Evolutionary conservation across 2,888 invertebrate species (phyloP).

Genomic region (Macropis europaea): DNA sequence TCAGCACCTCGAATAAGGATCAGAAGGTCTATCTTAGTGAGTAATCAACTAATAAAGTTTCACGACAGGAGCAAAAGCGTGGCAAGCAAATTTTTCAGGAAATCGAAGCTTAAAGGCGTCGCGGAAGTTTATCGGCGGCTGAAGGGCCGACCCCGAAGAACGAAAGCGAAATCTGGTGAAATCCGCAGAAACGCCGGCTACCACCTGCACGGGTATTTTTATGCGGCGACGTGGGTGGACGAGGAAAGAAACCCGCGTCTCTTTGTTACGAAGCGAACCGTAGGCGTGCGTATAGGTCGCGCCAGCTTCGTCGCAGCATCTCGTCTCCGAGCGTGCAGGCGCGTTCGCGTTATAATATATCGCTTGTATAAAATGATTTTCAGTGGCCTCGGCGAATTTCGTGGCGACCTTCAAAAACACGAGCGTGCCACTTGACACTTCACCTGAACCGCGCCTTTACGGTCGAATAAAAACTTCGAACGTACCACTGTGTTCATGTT

Average conservation of each 20-base stretch:
- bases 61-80: neutral
- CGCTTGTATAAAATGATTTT: conserved; percentile 38
- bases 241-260: conserved; percentile 61
- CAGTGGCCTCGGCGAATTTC: conserved; percentile 25
- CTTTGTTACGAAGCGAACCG: conserved; percentile 62
- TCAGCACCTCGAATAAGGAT: too few relatives aligned
- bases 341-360: conserved; percentile 40
- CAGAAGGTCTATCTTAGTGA: too few relatives aligned
- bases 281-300: conserved; percentile 53
- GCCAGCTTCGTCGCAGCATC: conserved; percentile 28
- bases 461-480: conserved; percentile 10
- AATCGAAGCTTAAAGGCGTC: neutral
- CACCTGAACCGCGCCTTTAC: neutral
- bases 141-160: conserved; percentile 3
- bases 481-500: neutral
- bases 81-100: too few relatives aligned
- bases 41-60: too few relatives aligned
- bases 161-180: conserved; percentile 43
- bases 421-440: neutral
- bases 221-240: conserved; percentile 62
- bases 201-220: conserved; percentile 68
- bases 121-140: neutral
- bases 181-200: conserved; percentile 37
- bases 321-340: conserved; percentile 27
- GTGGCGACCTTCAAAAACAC: conserved; percentile 16